Conservation (phyloP, 2,888 invertebrate genomes). For the Sialis fuliginosa region DNA sequence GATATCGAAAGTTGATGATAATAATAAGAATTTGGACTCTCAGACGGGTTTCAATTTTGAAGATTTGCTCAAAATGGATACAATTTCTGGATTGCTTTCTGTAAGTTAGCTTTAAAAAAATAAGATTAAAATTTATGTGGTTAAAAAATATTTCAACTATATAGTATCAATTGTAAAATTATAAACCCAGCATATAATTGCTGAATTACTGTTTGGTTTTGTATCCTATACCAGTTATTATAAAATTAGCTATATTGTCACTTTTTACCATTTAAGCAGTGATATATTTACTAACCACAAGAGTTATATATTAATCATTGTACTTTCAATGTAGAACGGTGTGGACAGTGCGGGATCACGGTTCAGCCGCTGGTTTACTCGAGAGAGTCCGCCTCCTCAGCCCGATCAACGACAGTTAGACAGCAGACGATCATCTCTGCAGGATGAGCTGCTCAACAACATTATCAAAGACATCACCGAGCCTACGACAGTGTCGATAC, state of each 20-base stretch:
- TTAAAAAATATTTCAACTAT: too few species aligned
- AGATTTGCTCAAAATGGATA: constrained; percentile 67
- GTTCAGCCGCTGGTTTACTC: constrained; percentile 67
- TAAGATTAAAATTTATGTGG: too few species aligned
- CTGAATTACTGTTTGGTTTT: too few species aligned
- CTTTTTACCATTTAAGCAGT: too few species aligned
- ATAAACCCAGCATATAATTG: too few species aligned
- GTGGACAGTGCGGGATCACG: constrained; percentile 43
- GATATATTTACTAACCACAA: too few species aligned
- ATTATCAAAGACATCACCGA: constrained; percentile 39
- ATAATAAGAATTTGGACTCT: constrained; percentile 1
- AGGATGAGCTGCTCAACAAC: constrained; percentile 42
- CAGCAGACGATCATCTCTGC: constrained; percentile 35
- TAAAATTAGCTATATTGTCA: too few species aligned
- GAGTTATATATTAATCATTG: background rate
- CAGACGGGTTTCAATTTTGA: constrained; percentile 50
- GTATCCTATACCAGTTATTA: too few species aligned
- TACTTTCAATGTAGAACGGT: constrained; percentile 37
- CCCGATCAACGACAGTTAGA: constrained; percentile 16
- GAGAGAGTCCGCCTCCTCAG: constrained; percentile 36
- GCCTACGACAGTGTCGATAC: constrained; percentile 21
- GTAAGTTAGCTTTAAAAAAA: constrained; percentile 26
- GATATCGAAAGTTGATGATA: background rate
- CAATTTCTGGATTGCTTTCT: constrained; percentile 52
- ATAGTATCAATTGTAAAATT: too few species aligned